A percentile compares a stretch with the other conserved stretches of the same genome.
phyloP scores from a whole-genome alignment of 2,797 vertebrate species.

The Lates japonicus region DNA sequence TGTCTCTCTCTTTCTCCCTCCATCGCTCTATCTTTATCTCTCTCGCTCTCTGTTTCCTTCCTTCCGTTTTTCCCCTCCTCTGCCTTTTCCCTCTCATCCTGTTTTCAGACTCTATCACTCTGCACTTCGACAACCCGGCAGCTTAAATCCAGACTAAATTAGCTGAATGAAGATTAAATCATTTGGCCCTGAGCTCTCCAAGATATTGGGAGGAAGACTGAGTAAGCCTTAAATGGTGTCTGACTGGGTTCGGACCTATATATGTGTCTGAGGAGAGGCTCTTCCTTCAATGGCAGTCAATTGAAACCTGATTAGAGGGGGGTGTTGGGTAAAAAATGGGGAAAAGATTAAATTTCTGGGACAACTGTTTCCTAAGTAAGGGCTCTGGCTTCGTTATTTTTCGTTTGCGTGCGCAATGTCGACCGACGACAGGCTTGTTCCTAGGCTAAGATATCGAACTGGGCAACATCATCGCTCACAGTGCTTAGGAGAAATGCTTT shows the following conservation, averaged over 20 bases:
- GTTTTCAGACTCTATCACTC: slow-evolving; percentile 85
- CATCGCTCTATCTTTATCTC: slow-evolving; percentile 79
- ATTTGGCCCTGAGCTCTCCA: slow-evolving; percentile 83
- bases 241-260: slow-evolving; percentile 79
- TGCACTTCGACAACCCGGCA: slow-evolving; percentile 84
- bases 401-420: slow-evolving; percentile 73
- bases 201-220: slow-evolving; percentile 84
- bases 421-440: slow-evolving; percentile 78
- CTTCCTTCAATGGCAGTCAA: slow-evolving; percentile 82
- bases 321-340: slow-evolving; percentile 78
- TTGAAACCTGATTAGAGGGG: slow-evolving; percentile 83
- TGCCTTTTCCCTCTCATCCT: slow-evolving; percentile 77
- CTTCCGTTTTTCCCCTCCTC: slow-evolving; percentile 70
- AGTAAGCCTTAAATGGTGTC: slow-evolving; percentile 83
- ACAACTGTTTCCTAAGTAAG: slow-evolving; percentile 84
- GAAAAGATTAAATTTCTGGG: slow-evolving; percentile 82
- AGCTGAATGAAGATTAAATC: slow-evolving; percentile 88
- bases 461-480: slow-evolving; percentile 75
- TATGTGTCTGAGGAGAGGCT: slow-evolving; percentile 74
- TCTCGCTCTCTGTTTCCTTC: slow-evolving; percentile 59
- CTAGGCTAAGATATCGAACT: slow-evolving; percentile 69
- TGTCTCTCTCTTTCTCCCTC: slow-evolving; percentile 60
- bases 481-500: slow-evolving; percentile 59
- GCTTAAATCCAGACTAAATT: slow-evolving; percentile 87
- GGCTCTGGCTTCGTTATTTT: slow-evolving; percentile 77